Percentiles rank a stretch among this genome's conserved stretches.
Conservation (phyloP, 2,113 vertebrate genomes). For the Engraulis encrasicolus region DNA sequence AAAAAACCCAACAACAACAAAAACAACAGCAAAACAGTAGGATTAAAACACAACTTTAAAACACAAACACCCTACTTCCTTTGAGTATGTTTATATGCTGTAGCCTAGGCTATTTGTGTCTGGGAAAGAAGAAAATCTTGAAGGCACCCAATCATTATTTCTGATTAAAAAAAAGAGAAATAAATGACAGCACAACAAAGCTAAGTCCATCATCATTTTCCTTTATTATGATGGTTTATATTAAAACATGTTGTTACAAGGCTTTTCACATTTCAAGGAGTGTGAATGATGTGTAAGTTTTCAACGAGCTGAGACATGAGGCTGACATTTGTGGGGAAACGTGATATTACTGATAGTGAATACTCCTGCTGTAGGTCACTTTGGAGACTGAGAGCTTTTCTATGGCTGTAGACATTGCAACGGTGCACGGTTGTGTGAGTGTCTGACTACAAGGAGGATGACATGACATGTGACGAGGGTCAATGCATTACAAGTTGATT, state of each 20-base stretch:
- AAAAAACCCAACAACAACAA: too few relatives aligned
- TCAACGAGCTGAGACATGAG: neutral
- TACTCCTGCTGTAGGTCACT: slow-evolving; percentile 7
- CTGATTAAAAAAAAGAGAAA: neutral
- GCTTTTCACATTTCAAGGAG: slow-evolving; percentile 32
- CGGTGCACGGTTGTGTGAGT: too few relatives aligned
- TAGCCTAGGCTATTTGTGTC: neutral
- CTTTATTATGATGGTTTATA: neutral
- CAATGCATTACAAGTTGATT: neutral
- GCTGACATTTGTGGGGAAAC: neutral
- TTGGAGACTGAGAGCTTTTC: neutral
- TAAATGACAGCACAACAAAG: neutral
- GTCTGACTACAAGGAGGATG: neutral
- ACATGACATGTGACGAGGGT: neutral
- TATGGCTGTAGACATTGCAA: neutral
- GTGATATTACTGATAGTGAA: neutral
- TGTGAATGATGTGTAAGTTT: slow-evolving; percentile 18
- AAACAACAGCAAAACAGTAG: neutral
- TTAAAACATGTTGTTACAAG: slow-evolving; percentile 23
- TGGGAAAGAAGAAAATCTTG: neutral
- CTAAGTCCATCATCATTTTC: slow-evolving; percentile 1
- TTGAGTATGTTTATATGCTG: neutral
- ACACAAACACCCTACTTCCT: neutral
- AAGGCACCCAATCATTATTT: neutral
- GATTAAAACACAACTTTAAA: neutral